Base-by-base conservation (phyloP, 2,888 invertebrate genomes). In the Nomada ferruginata region DNA sequence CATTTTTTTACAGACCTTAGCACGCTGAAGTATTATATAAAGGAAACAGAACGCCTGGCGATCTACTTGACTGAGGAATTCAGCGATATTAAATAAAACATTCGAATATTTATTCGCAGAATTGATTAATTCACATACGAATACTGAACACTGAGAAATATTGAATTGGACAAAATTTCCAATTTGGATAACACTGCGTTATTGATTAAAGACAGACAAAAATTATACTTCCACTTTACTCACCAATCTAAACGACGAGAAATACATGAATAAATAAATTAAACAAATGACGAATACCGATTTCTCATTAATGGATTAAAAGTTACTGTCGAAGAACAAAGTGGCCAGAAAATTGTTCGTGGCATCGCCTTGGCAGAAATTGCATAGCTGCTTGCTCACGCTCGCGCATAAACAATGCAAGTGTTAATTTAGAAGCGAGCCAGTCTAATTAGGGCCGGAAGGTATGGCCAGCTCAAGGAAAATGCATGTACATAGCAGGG, bases 401-500 rank as follows among this genome's bases (percentile, higher is more conserved):
- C 29, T 36, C 36, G 42, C 60, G 50, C 59, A 80, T 76, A 63
- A 80, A 82, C 68, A 80, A 68, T 80, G 76, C 79, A 71, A 71
- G 68, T 60, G 79, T 84, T 86, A 82, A 82, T 86, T 77, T 78
- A 76, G 64, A 68, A 79, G 60, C 55, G 55, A 65, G 71, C 76
- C 55, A 64, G 47, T 57, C 73, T 86, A 86, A 86, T 86, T 86
- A 82, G 73, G 75, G 36, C 18, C 61, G 74, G 73, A 68, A 72
- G 47, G 50, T 59, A 57, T 11, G 53, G 18, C 15, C 29, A 61
- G 53, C n/a, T 13, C 55, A 13, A 42, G 53, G 57, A 42, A 52
- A 74, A 60, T 66, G 59, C 52, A 44, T 11, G 26, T 57, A 50
- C 47, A 29, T 29, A 53, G n/a, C 20, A 52, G 20, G 29, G 29